Percentiles rank a stretch among this genome's conserved stretches.
Conservation (phyloP, 2,113 vertebrate genomes). For the Leptobrachium leishanense region DNA sequence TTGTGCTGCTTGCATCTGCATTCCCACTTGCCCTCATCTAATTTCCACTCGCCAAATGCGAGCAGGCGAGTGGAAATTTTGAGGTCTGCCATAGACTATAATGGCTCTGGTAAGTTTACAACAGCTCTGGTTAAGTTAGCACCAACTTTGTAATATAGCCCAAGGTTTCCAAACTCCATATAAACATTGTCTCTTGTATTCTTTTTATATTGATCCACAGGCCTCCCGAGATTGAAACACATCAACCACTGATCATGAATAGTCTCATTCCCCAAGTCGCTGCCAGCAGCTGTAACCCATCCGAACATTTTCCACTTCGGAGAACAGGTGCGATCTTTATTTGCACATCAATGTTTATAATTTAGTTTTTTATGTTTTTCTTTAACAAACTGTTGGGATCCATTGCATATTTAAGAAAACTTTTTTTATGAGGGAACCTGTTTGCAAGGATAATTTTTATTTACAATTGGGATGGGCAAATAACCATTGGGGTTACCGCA, state of each 20-base stretch:
- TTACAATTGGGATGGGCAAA: too few species aligned
- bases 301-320: slow-evolving; percentile 78
- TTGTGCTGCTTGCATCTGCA: too few species aligned
- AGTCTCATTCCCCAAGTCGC: slow-evolving; percentile 67
- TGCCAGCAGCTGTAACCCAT: slow-evolving; percentile 68
- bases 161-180: neutral
- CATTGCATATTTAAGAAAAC: neutral
- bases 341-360: neutral
- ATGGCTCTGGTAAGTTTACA: too few species aligned
- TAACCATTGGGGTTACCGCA: too few species aligned
- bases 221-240: slow-evolving; percentile 73
- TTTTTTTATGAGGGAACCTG: too few species aligned
- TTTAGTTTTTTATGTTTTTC: neutral
- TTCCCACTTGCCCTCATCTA: too few species aligned
- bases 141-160: too few species aligned
- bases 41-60: too few species aligned
- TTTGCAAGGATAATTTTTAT: too few species aligned
- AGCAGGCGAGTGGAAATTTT: too few species aligned
- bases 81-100: too few species aligned
- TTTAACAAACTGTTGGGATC: neutral
- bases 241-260: slow-evolving; percentile 67
- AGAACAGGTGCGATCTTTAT: slow-evolving; percentile 74
- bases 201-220: slow-evolving; percentile 58
- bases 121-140: too few species aligned
- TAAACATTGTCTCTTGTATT: neutral